Conservation (phyloP, 2,888 invertebrate genomes). For the Norana najaformis region DNA sequence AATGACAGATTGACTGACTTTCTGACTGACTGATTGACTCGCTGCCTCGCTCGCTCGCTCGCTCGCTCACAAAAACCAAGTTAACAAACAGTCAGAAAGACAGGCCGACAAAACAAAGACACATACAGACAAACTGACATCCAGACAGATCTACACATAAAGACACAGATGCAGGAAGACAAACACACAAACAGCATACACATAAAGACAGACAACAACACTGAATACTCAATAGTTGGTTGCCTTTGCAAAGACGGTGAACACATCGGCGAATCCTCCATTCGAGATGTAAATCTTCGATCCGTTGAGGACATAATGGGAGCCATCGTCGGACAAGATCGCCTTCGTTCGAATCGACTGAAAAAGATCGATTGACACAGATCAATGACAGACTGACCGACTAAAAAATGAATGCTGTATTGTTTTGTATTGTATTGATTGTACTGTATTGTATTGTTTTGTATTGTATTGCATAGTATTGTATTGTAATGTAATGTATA, state of each 20-base stretch:
- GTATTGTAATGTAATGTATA: no score
- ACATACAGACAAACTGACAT: no score
- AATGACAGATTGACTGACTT: no score
- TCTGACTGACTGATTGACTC: no score
- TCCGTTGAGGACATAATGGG: conserved; percentile 69
- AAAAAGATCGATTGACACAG: conserved; percentile 52
- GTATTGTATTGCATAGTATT: no score
- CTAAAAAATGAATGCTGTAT: not conserved
- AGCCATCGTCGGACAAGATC: conserved; percentile 64
- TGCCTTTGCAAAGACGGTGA: conserved; percentile 73
- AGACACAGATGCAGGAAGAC: not conserved
- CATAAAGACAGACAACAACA: not conserved
- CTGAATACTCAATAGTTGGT: no score
- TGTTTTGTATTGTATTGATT: not conserved
- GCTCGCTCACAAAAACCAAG: no score
- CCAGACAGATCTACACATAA: no score
- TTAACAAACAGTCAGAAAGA: no score
- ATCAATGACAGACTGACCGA: no score
- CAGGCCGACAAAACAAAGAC: no score
- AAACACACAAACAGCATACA: not conserved
- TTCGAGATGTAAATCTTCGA: conserved; percentile 70
- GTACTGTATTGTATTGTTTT: not conserved
- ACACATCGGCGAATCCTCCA: conserved; percentile 71
- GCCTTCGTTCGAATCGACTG: conserved; percentile 66
- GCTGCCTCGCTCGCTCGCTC: no score